A percentile compares a stretch with the other conserved stretches of the same genome.
Conservation (phyloP, 2,113 vertebrate species). For the Mormyrus iriodes region DNA sequence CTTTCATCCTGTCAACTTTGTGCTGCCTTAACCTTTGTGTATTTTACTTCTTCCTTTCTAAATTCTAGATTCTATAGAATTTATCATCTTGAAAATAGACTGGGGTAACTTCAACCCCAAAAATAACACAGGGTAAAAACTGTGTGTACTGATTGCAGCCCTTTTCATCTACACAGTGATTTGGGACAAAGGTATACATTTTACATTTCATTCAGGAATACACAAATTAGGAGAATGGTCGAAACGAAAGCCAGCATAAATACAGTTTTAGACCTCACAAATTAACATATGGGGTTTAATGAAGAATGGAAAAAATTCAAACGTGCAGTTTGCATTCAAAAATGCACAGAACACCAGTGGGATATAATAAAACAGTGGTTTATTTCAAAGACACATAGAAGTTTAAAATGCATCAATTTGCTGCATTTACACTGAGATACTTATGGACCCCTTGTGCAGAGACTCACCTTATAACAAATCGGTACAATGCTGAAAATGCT, state of each 20-base stretch:
- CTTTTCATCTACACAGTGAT: neutral
- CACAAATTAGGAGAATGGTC: neutral
- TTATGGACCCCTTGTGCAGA: neutral
- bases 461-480: neutral
- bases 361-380: slow-evolving; percentile 8
- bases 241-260: neutral
- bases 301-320: neutral
- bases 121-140: no score
- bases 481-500: neutral
- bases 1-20: neutral
- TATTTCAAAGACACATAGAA: slow-evolving; percentile 19
- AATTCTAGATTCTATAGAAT: no score
- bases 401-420: slow-evolving; percentile 13
- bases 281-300: neutral
- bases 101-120: no score
- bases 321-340: neutral
- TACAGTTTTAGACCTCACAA: neutral
- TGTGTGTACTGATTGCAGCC: neutral
- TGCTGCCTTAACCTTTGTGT: neutral
- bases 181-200: neutral
- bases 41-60: no score
- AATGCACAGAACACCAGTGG: slow-evolving; percentile 4
- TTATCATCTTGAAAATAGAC: no score
- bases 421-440: neutral
- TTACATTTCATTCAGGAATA: neutral